A percentile compares a stretch with the other conserved stretches of the same genome.
These are phyloP conservation scores for Globodera rostochiensis DNA, from an alignment of 1,140 invertebrate genomes.

Conservation along the genomic window DNA sequence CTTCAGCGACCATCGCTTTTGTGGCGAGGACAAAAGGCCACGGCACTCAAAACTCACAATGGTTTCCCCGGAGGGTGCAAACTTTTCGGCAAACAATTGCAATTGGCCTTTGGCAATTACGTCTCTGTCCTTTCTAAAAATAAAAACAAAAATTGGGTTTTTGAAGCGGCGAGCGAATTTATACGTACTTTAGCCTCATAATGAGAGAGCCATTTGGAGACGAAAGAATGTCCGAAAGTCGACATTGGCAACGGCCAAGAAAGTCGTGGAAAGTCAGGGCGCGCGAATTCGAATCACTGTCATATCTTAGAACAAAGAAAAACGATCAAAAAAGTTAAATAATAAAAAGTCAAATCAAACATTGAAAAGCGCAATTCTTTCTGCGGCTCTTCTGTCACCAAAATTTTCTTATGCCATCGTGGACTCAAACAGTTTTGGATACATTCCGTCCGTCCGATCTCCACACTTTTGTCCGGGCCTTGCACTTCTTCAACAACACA, in stretches of 20 bases:
- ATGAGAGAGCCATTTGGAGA: neutral
- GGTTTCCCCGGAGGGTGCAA: neutral
- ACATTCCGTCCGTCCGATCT: constrained; percentile 5
- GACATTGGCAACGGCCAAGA: constrained; percentile 1
- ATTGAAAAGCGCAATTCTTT: constrained; percentile 6
- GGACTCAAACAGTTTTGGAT: neutral
- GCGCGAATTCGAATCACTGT: neutral
- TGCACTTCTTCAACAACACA: constrained; percentile 2
- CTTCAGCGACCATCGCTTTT: neutral
- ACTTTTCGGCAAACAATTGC: neutral
- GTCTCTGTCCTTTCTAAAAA: constrained; percentile 8
- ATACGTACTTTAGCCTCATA: neutral
- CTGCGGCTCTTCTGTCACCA: neutral
- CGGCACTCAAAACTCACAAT: neutral
- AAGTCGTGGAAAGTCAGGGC: constrained; percentile 7
- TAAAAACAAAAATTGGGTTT: neutral
- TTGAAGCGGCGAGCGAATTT: neutral
- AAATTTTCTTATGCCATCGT: neutral
- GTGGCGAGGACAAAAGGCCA: constrained; percentile 1
- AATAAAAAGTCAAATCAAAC: neutral
- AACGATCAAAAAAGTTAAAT: neutral
- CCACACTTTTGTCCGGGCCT: neutral
- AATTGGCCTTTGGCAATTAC: constrained; percentile 7
- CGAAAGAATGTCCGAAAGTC: neutral
- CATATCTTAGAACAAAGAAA: neutral